A percentile compares a stretch with the other conserved stretches of the same genome.
Evolutionary conservation across 2,888 invertebrate genomes (phyloP).

Genomic region (Esperia sulphurella): DNA sequence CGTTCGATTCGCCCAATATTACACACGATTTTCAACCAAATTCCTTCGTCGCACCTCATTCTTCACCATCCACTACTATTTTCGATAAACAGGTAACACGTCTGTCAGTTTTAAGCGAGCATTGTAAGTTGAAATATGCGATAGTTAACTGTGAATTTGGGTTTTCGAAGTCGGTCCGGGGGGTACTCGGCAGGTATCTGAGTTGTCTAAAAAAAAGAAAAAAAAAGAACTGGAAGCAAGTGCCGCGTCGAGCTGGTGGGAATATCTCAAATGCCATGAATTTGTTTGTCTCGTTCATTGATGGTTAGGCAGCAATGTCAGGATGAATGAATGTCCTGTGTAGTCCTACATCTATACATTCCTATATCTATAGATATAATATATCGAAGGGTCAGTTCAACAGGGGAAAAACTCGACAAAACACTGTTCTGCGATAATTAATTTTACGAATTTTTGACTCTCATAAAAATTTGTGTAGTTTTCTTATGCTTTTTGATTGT

Average conservation of each 20-base stretch:
- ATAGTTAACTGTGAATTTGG: constrained; percentile 13
- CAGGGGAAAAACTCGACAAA: too few relatives aligned
- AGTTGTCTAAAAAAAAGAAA: constrained; percentile 26
- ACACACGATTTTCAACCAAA: constrained; percentile 14
- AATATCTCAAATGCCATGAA: constrained; percentile 3
- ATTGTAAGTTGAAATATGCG: not conserved
- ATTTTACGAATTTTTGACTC: too few relatives aligned
- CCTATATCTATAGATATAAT: too few relatives aligned
- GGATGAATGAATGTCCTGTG: too few relatives aligned
- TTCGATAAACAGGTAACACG: not conserved
- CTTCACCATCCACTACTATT: constrained; percentile 8
- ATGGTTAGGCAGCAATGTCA: too few relatives aligned
- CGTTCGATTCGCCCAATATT: constrained; percentile 36
- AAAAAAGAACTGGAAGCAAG: constrained; percentile 30
- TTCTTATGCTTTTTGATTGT: too few relatives aligned
- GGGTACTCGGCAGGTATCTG: constrained; percentile 38
- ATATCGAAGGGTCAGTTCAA: too few relatives aligned
- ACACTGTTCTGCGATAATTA: too few relatives aligned
- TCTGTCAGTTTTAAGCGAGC: not conserved
- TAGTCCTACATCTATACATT: too few relatives aligned
- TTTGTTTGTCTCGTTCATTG: not conserved
- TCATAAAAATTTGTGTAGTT: too few relatives aligned
- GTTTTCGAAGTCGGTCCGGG: constrained; percentile 25
- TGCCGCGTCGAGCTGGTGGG: constrained; percentile 14
- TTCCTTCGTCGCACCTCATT: not conserved